phyloP scores from a whole-genome alignment of 2,113 vertebrate genomes.

The Argyrosomus japonicus region DNA sequence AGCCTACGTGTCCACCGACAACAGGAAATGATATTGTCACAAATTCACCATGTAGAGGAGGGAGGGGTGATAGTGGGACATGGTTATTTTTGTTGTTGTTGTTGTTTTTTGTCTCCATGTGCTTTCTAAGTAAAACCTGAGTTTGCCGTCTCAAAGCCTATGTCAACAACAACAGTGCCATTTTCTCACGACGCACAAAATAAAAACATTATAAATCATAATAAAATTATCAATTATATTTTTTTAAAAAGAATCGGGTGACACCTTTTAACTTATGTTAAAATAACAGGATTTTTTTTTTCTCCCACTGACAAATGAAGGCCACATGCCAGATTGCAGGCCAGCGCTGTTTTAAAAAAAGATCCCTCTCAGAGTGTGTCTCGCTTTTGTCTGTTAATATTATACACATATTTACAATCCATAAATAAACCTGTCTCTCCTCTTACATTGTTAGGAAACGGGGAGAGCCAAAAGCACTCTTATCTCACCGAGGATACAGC shows the following conservation, averaged over 20 bases:
- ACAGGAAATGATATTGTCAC: conserved; percentile 84
- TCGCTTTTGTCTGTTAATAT: conserved; percentile 57
- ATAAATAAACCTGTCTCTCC: conserved; percentile 86
- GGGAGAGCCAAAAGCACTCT: conserved; percentile 64
- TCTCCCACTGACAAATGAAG: conserved; percentile 37
- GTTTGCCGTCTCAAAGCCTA: conserved; percentile 82
- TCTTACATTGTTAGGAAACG: conserved; percentile 52
- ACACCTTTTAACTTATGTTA: conserved; percentile 73
- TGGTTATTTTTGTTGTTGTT: conserved; percentile 48
- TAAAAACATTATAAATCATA: conserved; percentile 79
- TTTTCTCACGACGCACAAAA: conserved; percentile 76
- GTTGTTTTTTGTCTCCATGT: conserved; percentile 78
- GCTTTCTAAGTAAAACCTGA: conserved; percentile 89
- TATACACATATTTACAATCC: conserved; percentile 85
- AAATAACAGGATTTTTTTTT: conserved; percentile 63
- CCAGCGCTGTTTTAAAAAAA: conserved; percentile 49
- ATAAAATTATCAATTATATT: conserved; percentile 76
- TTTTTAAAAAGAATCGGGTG: conserved; percentile 54
- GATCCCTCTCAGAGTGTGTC: conserved; percentile 20
- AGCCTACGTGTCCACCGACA: conserved; percentile 84
- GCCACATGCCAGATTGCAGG: conserved; percentile 53
- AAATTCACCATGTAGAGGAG: conserved; percentile 83
- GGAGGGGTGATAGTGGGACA: conserved; percentile 36
- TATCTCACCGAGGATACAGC: conserved; percentile 80
- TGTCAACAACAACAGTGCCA: conserved; percentile 82